phyloP scores from a whole-genome alignment of 2,888 invertebrate genomes.

The Diaperis boleti region DNA sequence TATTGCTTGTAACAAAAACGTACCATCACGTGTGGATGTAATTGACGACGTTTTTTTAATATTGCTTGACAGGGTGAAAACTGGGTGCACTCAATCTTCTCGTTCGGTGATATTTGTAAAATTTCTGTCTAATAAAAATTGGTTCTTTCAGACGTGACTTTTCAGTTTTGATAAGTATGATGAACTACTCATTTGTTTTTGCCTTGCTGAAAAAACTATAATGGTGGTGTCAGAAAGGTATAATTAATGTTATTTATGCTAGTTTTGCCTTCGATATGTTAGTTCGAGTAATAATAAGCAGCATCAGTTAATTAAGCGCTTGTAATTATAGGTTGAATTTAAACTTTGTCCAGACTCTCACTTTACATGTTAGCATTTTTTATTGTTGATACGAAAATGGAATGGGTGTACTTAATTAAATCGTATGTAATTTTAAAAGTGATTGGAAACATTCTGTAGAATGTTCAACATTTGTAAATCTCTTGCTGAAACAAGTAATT shows the following conservation, averaged over 20 bases:
- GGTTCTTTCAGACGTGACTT: too few species aligned
- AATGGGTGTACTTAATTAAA: too few species aligned
- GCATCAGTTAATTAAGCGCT: slow-evolving; percentile 18
- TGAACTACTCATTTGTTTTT: not conserved
- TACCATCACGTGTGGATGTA: slow-evolving; percentile 16
- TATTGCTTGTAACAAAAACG: slow-evolving; percentile 47
- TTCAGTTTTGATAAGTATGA: too few species aligned
- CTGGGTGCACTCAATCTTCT: too few species aligned
- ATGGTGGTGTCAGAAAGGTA: slow-evolving; percentile 15
- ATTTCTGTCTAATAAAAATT: too few species aligned
- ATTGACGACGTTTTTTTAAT: slow-evolving; percentile 24
- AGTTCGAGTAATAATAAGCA: slow-evolving; percentile 18
- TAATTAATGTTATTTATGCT: slow-evolving; percentile 24
- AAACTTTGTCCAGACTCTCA: slow-evolving; percentile 18
- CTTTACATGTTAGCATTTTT: slow-evolving; percentile 15
- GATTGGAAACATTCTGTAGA: too few species aligned
- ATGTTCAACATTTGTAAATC: too few species aligned
- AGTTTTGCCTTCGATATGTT: slow-evolving; percentile 11
- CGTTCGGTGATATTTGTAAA: too few species aligned
- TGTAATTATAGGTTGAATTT: slow-evolving; percentile 18
- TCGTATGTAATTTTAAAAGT: too few species aligned
- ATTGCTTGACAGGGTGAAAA: too few species aligned
- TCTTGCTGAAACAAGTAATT: too few species aligned
- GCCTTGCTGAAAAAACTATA: not conserved
- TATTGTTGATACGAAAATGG: too few species aligned